Percentiles rank a stretch among this genome's conserved stretches.
These are phyloP conservation scores for Pseudorhiza aurosa DNA, from an alignment of 30 jellyfish, hydroid and myxozoan genomes.

Conservation along the genomic window DNA sequence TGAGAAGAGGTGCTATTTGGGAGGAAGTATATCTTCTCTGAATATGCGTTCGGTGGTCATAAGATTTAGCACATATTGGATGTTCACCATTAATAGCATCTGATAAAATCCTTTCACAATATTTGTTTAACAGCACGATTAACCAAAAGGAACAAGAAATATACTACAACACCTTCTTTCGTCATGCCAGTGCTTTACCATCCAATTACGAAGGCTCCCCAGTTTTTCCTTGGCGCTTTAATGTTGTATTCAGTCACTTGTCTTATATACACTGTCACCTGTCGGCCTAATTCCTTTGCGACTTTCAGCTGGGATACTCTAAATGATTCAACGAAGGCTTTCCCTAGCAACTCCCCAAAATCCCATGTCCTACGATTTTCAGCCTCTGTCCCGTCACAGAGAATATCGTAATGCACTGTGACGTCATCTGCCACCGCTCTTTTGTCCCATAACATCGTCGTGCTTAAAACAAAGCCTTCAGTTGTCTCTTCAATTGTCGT, in stretches of 20 bases:
- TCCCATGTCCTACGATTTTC: background rate
- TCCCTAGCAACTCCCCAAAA: constrained; percentile 29
- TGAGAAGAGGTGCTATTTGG: too few relatives aligned
- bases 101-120: too few relatives aligned
- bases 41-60: too few relatives aligned
- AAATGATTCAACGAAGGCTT: constrained; percentile 36
- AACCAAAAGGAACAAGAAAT: too few relatives aligned
- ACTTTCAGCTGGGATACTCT: constrained; percentile 18
- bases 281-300: background rate
- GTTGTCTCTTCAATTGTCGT: background rate
- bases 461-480: background rate
- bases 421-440: background rate
- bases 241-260: constrained; percentile 22
- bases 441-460: constrained; percentile 40
- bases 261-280: constrained; percentile 2
- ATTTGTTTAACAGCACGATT: too few relatives aligned
- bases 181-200: too few relatives aligned
- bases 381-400: background rate
- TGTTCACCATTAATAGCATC: too few relatives aligned
- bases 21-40: too few relatives aligned
- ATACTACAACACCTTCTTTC: too few relatives aligned
- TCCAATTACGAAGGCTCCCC: constrained; percentile 18
- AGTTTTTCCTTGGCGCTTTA: constrained; percentile 9
- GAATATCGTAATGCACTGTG: constrained; percentile 18
- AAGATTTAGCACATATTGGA: too few relatives aligned